phyloP scores from a whole-genome alignment of 1,140 invertebrate species.

The Gryon sp. region DNA sequence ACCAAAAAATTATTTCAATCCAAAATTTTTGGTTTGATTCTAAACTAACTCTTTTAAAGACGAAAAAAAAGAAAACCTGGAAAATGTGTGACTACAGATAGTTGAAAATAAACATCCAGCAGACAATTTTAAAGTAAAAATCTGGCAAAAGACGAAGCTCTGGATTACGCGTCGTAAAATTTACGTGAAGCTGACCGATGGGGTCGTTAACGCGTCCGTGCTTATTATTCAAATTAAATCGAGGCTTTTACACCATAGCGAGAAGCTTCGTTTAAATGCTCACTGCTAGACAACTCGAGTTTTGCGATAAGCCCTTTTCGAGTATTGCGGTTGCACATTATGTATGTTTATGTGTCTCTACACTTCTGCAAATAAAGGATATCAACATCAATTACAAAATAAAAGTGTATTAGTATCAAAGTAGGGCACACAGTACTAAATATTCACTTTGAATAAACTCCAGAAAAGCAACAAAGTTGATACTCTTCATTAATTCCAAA shows the following conservation, averaged over 20 bases:
- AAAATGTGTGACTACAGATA: not conserved
- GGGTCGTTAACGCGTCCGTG: slow-evolving; percentile 65
- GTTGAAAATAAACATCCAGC: not conserved
- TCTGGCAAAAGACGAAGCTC: slow-evolving; percentile 29
- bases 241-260: slow-evolving; percentile 50
- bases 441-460: too few relatives aligned
- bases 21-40: too few relatives aligned
- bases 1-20: too few relatives aligned
- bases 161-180: slow-evolving; percentile 62
- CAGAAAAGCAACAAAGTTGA: too few relatives aligned
- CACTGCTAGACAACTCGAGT: slow-evolving; percentile 42
- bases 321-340: slow-evolving; percentile 16
- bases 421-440: too few relatives aligned
- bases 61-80: slow-evolving; percentile 3
- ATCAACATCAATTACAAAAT: too few relatives aligned
- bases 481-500: too few relatives aligned
- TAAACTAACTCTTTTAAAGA: too few relatives aligned
- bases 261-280: slow-evolving; percentile 50
- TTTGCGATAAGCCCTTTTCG: slow-evolving; percentile 38
- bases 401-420: slow-evolving; percentile 22
- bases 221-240: slow-evolving; percentile 72
- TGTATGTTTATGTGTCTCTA: too few relatives aligned
- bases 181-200: slow-evolving; percentile 58
- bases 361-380: too few relatives aligned
- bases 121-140: slow-evolving; percentile 33